Percentiles rank a stretch among this genome's conserved stretches.
Evolutionary conservation across 2,797 vertebrate species (phyloP).

Genomic region (Uromys caudimaculatus): DNA sequence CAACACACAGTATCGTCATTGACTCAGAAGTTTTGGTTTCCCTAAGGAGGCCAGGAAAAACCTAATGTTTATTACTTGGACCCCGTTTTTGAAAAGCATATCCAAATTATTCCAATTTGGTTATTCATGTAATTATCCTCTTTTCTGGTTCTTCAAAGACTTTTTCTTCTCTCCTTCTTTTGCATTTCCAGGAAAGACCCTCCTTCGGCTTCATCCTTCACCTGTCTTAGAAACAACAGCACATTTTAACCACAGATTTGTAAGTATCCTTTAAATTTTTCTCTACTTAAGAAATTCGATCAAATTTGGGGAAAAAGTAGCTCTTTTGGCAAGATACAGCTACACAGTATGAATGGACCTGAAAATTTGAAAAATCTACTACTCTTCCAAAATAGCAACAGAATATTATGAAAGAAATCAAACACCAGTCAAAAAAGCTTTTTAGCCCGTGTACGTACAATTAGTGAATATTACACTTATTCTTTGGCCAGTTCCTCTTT

Average conservation of each 20-base stretch:
- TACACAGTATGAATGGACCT: background rate
- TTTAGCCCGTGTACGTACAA: background rate
- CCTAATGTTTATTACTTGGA: slow-evolving; percentile 15
- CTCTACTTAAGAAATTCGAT: slow-evolving; percentile 60
- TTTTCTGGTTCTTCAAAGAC: slow-evolving; percentile 46
- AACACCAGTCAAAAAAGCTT: slow-evolving; percentile 8
- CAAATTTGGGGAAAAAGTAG: slow-evolving; percentile 22
- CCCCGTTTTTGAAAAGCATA: background rate
- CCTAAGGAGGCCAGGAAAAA: background rate
- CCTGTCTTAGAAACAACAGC: slow-evolving; percentile 54
- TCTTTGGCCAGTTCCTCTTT: background rate
- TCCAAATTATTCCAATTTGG: slow-evolving; percentile 23
- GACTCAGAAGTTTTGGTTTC: slow-evolving; percentile 29
- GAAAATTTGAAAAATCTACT: background rate
- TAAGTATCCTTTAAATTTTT: slow-evolving; percentile 62
- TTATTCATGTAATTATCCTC: slow-evolving; percentile 15
- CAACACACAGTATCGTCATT: background rate
- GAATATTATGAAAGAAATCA: slow-evolving; percentile 3
- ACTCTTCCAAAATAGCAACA: background rate
- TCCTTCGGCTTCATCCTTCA: slow-evolving; percentile 51
- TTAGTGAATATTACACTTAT: background rate
- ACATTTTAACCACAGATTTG: slow-evolving; percentile 37
- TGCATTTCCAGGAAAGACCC: slow-evolving; percentile 58
- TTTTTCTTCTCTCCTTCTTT: background rate
- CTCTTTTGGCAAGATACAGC: slow-evolving; percentile 20